phyloP scores from a whole-genome alignment of 2,113 vertebrate genomes.

The Ramphastos sulfuratus region DNA sequence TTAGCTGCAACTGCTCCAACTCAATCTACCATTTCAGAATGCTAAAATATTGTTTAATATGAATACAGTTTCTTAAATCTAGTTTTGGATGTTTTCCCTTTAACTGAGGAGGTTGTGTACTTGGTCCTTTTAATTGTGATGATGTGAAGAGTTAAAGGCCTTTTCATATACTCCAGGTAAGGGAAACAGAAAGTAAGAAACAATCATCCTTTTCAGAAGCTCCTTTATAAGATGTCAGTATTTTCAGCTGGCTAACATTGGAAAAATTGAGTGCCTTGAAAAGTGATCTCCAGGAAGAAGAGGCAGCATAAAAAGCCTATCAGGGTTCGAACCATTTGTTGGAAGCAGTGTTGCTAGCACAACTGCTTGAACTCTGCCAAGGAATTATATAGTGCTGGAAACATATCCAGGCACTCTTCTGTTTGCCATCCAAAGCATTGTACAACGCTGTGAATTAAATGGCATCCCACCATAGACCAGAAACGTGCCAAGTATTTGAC shows the following conservation, averaged over 20 bases:
- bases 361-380: conserved; percentile 65
- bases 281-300: background rate
- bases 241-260: background rate
- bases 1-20: background rate
- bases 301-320: conserved; percentile 1
- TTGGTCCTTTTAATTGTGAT: background rate
- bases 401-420: conserved; percentile 57
- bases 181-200: background rate
- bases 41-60: background rate
- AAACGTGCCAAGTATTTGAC: conserved; percentile 64
- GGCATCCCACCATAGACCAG: conserved; percentile 69
- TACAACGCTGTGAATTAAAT: conserved; percentile 71
- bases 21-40: background rate
- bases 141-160: background rate
- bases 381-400: conserved; percentile 75
- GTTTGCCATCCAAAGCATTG: conserved; percentile 67
- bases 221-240: background rate
- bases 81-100: background rate
- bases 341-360: conserved; percentile 58
- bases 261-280: background rate
- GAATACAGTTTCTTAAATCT: background rate
- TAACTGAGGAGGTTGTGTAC: background rate
- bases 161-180: background rate
- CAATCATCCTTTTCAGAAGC: background rate
- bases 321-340: conserved; percentile 35